Evolutionary conservation across 2,113 vertebrate species (phyloP), one percentile per base, ranked within the genome.

Genomic region (Falco punctatus): DNA sequence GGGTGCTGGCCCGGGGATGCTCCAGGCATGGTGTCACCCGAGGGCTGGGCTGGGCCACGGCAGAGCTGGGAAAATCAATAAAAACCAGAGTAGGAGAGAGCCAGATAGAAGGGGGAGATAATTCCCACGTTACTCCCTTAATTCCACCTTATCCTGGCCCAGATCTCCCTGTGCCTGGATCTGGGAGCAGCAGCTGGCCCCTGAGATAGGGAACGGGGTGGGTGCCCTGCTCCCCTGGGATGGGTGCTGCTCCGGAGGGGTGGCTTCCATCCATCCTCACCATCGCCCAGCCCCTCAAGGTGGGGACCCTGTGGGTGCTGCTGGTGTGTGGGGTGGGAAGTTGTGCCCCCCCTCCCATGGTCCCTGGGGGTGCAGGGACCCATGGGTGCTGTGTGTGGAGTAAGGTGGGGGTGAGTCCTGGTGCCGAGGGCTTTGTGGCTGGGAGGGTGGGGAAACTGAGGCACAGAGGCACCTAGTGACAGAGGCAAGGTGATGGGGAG

Each of bases 351-450:
- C 27, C 17, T 38, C 38, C 7, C 42, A 42, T 42, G 42, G 42
- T 42, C 12, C 42, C 42, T 15, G 44, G 44, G 44, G 17, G 14
- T 46, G 13, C 17, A 46, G 75, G 28, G 21, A 51, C 46, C 48
- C 59, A 5, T 5, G 61, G 59, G 61, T n/a, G 70, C 70, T 32
- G 28, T 8, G 12, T 1, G 13, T 2, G 6, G 42, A 42, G 42
- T 42, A 14, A 42, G 42, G 42, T 42, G 11, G 42, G 42, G 42
- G 42, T 42, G 42, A 38, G 42, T 42, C 42, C 42, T 33, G 5
- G 21, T 3, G 21, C 33, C 4, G 27, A 8, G 58, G 27, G 40
- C 2, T 1, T 11, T 2, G 11, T 24, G 52, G 42, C 26, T 24
- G 66, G 26, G 19, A 15, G 15, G 5, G 24, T 28, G 55, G 75